Evolutionary conservation across 53 echinoderm and acorn worm species (phyloP).

Genomic region (Holothuria scabra): DNA sequence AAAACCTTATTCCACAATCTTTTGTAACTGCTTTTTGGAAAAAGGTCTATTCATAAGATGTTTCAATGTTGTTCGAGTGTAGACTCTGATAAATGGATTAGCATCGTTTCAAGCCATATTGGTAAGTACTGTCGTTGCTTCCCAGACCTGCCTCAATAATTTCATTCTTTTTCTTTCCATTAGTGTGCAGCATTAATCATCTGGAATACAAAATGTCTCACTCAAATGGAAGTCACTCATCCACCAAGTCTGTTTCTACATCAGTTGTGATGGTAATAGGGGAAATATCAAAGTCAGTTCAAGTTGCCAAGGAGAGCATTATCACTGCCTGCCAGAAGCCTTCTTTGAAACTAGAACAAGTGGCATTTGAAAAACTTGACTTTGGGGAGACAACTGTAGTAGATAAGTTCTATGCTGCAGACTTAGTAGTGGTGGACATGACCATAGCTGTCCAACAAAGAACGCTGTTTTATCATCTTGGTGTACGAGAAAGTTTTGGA

Average conservation of each 20-base stretch:
- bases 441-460: slow-evolving; percentile 81
- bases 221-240: slow-evolving; percentile 13
- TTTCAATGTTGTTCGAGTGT: no score
- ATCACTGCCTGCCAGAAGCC: slow-evolving; percentile 30
- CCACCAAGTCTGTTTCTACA: slow-evolving; percentile 17
- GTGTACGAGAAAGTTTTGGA: slow-evolving; percentile 95
- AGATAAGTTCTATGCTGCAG: slow-evolving; percentile 90
- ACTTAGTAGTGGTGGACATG: slow-evolving; percentile 94
- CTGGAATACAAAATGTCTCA: slow-evolving; percentile 15
- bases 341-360: slow-evolving; percentile 30
- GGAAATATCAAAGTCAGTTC: slow-evolving; percentile 27
- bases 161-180: no score
- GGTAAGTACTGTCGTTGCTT: no score
- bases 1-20: no score
- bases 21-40: no score
- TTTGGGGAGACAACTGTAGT: slow-evolving; percentile 92
- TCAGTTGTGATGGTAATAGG: slow-evolving; percentile 11
- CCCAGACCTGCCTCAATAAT: no score
- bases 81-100: no score
- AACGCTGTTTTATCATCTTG: slow-evolving; percentile 94
- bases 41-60: no score
- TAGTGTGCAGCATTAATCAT: no score
- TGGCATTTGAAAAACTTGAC: slow-evolving; percentile 94
- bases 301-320: slow-evolving; percentile 33
- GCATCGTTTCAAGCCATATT: no score